phyloP scores from a whole-genome alignment of 2,888 invertebrate species.

The Aricia artaxerxes region DNA sequence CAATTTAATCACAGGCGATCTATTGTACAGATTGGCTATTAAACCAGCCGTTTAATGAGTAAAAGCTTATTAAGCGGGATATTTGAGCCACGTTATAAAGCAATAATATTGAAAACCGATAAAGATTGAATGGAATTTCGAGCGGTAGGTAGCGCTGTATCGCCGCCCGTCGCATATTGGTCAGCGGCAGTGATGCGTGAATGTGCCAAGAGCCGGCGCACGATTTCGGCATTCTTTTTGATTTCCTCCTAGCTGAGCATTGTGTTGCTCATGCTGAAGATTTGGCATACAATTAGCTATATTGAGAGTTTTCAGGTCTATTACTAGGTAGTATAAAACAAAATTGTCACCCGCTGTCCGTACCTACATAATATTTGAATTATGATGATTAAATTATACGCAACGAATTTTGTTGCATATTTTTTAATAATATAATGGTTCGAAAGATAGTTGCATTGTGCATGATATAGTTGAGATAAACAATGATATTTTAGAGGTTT shows the following conservation, averaged over 20 bases:
- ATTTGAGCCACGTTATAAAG: constrained; percentile 32
- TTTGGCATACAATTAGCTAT: background rate
- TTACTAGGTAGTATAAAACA: no score
- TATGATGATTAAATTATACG: no score
- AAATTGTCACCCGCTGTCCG: no score
- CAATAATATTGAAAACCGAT: constrained; percentile 43
- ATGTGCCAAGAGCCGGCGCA: constrained; percentile 47
- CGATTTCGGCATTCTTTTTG: background rate
- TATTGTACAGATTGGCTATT: background rate
- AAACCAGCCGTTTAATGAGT: background rate
- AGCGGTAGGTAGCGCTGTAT: constrained; percentile 48
- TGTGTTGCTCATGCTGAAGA: background rate
- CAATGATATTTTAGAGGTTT: no score
- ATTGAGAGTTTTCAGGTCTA: background rate
- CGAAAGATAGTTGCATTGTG: no score
- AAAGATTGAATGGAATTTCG: constrained; percentile 65
- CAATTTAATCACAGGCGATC: background rate
- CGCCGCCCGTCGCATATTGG: constrained; percentile 58
- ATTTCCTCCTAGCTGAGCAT: background rate
- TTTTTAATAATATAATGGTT: no score
- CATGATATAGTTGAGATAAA: no score
- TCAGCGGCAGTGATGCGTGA: constrained; percentile 60
- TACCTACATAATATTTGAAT: no score
- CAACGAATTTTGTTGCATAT: no score
- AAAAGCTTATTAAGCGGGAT: constrained; percentile 28